Evolutionary conservation across 2,888 invertebrate genomes (phyloP).

Genomic region (Ellobium chinense): DNA sequence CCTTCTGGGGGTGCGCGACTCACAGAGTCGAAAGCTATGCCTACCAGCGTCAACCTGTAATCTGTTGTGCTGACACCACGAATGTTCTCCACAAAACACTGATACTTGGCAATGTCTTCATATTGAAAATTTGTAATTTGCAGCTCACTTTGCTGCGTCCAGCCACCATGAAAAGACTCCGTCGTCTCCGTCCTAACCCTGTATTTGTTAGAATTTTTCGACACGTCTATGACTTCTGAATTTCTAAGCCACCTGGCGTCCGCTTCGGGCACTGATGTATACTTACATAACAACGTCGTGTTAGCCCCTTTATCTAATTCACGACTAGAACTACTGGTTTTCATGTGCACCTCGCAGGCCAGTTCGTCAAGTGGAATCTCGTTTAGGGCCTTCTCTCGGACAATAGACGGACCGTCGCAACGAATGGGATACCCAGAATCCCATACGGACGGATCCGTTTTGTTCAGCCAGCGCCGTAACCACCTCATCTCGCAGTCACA

Average conservation of each 20-base stretch:
- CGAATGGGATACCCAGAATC: constrained; percentile 55
- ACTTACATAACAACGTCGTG: constrained; percentile 63
- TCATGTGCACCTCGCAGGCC: constrained; percentile 68
- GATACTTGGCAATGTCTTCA: constrained; percentile 66
- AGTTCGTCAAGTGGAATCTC: constrained; percentile 60
- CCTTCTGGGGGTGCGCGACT: constrained; percentile 44
- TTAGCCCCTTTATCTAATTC: constrained; percentile 55
- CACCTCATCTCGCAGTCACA: constrained; percentile 72
- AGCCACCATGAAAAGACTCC: constrained; percentile 42
- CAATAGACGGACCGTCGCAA: constrained; percentile 64
- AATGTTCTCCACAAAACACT: constrained; percentile 66
- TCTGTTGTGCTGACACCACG: constrained; percentile 58
- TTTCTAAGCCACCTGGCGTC: constrained; percentile 65
- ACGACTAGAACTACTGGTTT: constrained; percentile 61
- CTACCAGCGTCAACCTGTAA: constrained; percentile 60
- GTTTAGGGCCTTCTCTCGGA: constrained; percentile 58
- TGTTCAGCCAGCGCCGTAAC: constrained; percentile 65
- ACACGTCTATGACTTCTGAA: constrained; percentile 52
- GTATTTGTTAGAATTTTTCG: constrained; percentile 56
- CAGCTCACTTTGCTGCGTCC: constrained; percentile 55
- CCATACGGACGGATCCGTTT: constrained; percentile 60
- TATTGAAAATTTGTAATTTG: constrained; percentile 62
- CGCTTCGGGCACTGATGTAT: constrained; percentile 64
- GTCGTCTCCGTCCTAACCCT: constrained; percentile 39
- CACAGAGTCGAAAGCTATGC: constrained; percentile 53